Evolutionary conservation across 2,888 invertebrate genomes (phyloP).

Genomic region (Drosophila robusta): DNA sequence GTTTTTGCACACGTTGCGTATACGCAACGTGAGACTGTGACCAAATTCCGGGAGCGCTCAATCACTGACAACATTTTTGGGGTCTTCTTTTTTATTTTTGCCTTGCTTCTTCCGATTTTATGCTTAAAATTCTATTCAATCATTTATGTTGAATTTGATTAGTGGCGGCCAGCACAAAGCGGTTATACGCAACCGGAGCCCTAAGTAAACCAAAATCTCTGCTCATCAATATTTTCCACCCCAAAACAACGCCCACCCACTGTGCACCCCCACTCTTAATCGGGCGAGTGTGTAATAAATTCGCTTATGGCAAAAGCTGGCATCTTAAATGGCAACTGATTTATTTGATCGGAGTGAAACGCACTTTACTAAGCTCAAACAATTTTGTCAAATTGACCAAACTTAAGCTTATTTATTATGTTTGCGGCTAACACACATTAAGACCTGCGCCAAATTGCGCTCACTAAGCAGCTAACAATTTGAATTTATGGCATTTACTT

Average conservation of each 20-base stretch:
- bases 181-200: conserved; percentile 38
- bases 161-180: conserved; percentile 36
- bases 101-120: conserved; percentile 41
- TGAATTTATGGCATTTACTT: conserved; percentile 69
- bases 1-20: conserved; percentile 53
- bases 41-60: conserved; percentile 49
- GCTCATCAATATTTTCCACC: conserved; percentile 67
- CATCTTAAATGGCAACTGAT: conserved; percentile 78
- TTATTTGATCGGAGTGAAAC: conserved; percentile 56
- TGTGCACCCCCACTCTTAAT: conserved; percentile 8
- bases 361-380: conserved; percentile 71
- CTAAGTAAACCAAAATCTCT: conserved; percentile 47
- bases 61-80: conserved; percentile 68
- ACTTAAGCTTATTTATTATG: conserved; percentile 81
- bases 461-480: conserved; percentile 59
- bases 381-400: conserved; percentile 81
- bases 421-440: conserved; percentile 79
- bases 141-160: conserved; percentile 81
- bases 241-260: neutral
- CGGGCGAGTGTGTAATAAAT: conserved; percentile 67
- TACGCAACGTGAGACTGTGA: conserved; percentile 48
- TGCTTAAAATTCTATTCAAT: conserved; percentile 78
- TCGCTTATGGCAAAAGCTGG: conserved; percentile 71
- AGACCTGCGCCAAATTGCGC: conserved; percentile 61
- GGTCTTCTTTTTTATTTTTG: neutral